Evolutionary conservation across 2,888 invertebrate genomes (phyloP).

Genomic region (Palloptera scutellata): DNA sequence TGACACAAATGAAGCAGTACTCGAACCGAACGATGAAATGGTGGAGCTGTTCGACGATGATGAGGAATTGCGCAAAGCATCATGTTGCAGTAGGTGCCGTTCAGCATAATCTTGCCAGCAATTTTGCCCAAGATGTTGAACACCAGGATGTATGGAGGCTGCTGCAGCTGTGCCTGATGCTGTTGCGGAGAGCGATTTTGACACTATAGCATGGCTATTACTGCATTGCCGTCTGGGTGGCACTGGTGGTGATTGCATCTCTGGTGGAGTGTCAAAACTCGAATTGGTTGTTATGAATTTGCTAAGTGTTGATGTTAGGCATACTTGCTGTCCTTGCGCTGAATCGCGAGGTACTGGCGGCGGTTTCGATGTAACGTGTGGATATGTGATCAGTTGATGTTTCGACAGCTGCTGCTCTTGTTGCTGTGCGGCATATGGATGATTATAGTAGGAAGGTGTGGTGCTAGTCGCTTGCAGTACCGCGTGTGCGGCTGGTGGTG

Average conservation of each 20-base stretch:
- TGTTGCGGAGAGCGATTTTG: neutral
- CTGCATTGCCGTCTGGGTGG: conserved; percentile 49
- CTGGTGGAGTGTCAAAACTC: conserved; percentile 60
- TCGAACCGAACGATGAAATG: conserved; percentile 45
- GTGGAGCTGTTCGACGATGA: conserved; percentile 45
- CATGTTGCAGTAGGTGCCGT: conserved; percentile 35
- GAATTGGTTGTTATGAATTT: conserved; percentile 52
- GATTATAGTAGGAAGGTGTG: conserved; percentile 55
- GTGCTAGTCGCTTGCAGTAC: conserved; percentile 37
- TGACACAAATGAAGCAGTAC: conserved; percentile 54
- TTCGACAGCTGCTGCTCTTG: conserved; percentile 11
- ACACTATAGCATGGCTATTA: neutral
- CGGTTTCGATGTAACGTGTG: conserved; percentile 42
- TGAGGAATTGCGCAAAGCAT: conserved; percentile 49
- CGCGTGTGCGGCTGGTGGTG: conserved; percentile 41
- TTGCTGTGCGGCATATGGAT: conserved; percentile 47
- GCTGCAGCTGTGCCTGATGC: conserved; percentile 48
- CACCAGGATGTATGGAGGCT: conserved; percentile 54
- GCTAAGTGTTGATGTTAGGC: conserved; percentile 43
- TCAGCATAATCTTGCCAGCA: conserved; percentile 53
- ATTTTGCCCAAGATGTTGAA: conserved; percentile 54
- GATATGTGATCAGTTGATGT: conserved; percentile 33
- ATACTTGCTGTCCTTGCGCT: conserved; percentile 19
- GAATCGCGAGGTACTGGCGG: conserved; percentile 37
- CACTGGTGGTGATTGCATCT: conserved; percentile 62